phyloP scores from a whole-genome alignment of 1,140 invertebrate genomes.

The Penaeus indicus region DNA sequence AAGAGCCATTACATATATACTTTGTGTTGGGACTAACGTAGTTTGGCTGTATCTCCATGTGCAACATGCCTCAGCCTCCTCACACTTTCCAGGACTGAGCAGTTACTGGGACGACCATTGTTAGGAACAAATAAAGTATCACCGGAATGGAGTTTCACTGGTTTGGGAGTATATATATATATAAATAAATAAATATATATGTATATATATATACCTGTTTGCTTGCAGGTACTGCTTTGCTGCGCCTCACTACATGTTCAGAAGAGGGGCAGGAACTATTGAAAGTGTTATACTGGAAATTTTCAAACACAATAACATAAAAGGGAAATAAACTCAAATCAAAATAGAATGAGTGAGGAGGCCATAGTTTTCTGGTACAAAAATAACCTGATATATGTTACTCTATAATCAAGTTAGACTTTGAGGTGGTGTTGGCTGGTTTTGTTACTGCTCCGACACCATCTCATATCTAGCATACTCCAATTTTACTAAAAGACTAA shows the following conservation, averaged over 20 bases:
- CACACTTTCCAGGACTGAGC: constrained; percentile 64
- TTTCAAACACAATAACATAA: constrained; percentile 47
- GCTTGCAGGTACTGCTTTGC: constrained; percentile 60
- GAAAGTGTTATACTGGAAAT: constrained; percentile 55
- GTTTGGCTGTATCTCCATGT: constrained; percentile 56
- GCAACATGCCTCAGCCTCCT: constrained; percentile 59
- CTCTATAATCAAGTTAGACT: constrained; percentile 56
- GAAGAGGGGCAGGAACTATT: constrained; percentile 60
- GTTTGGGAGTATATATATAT: constrained; percentile 58
- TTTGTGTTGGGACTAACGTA: constrained; percentile 41
- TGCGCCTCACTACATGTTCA: constrained; percentile 51
- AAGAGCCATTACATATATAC: no score
- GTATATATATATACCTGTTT: constrained; percentile 55
- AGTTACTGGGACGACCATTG: constrained; percentile 63
- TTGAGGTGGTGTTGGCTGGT: constrained; percentile 47
- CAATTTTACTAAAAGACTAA: constrained; percentile 64
- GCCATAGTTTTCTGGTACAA: constrained; percentile 64
- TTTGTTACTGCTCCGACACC: constrained; percentile 38
- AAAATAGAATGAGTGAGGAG: constrained; percentile 63
- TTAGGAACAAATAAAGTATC: constrained; percentile 64
- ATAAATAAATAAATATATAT: constrained; percentile 31
- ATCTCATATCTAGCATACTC: constrained; percentile 53
- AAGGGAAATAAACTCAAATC: constrained; percentile 43
- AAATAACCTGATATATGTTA: constrained; percentile 64
- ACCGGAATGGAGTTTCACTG: constrained; percentile 63